Evolutionary conservation across 2,113 vertebrate species (phyloP).

Genomic region (Oostethus manadensis): DNA sequence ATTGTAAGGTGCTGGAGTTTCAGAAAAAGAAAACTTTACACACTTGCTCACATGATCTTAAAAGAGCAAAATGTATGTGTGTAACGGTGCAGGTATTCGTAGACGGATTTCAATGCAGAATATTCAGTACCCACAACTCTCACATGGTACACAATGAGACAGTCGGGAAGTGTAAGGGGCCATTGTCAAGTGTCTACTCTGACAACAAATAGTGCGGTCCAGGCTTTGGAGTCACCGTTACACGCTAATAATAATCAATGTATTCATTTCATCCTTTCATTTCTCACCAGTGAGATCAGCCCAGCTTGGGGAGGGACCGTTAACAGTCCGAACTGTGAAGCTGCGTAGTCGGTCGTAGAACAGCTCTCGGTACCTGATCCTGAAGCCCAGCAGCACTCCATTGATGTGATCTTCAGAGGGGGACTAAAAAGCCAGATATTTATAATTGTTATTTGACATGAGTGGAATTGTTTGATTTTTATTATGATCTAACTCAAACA

Average conservation of each 20-base stretch:
- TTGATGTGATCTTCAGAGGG: constrained; percentile 92
- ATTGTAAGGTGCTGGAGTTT: constrained; percentile 79
- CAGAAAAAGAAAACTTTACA: background rate
- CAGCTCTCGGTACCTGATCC: constrained; percentile 88
- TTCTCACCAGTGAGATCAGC: constrained; percentile 88
- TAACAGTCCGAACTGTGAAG: constrained; percentile 75
- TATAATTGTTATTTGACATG: no score
- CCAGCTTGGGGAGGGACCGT: constrained; percentile 76
- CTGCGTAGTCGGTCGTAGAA: constrained; percentile 76
- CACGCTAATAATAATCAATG: background rate
- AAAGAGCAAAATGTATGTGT: background rate
- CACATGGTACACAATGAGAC: no score
- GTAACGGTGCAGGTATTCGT: no score
- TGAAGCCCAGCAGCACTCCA: constrained; percentile 89
- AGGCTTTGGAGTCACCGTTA: no score
- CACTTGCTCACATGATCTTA: background rate
- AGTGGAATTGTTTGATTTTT: background rate
- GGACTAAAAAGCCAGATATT: constrained; percentile 61
- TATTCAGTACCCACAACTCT: no score
- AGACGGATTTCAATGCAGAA: no score
- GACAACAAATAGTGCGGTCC: no score
- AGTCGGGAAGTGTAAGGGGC: no score
- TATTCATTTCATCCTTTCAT: no score
- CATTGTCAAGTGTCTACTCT: no score
- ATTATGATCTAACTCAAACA: background rate